These are phyloP conservation scores for Hucho hucho DNA, from an alignment of 2,113 vertebrate genomes.

Conservation along the genomic window DNA sequence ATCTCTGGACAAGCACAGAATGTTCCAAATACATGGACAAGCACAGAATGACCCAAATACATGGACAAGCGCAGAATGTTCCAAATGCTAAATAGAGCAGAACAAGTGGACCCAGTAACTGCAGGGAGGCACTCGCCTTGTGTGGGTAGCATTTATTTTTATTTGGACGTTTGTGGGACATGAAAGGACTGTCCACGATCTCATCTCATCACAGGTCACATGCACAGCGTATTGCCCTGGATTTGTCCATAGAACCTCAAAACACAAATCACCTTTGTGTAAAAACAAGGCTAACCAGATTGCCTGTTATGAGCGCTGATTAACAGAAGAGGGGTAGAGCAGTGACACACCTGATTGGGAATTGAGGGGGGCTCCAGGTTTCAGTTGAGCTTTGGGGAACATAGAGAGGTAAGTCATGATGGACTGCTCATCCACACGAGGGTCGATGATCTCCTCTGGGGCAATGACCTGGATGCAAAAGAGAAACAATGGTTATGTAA, in stretches of 20 bases:
- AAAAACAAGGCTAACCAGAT: background rate
- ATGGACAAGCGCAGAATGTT: background rate
- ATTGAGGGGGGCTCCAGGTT: constrained; percentile 83
- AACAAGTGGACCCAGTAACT: background rate
- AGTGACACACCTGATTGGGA: constrained; percentile 77
- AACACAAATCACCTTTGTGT: background rate
- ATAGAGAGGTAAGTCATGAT: constrained; percentile 85
- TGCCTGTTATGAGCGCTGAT: background rate
- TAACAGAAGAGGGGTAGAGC: background rate
- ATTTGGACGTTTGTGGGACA: constrained; percentile 78
- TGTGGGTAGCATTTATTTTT: constrained; percentile 70
- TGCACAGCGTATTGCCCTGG: constrained; percentile 83
- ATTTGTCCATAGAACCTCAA: constrained; percentile 43
- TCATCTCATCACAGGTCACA: constrained; percentile 83
- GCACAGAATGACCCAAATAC: background rate
- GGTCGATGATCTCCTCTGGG: constrained; percentile 83
- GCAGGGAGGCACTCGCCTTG: constrained; percentile 60
- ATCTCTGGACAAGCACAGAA: background rate
- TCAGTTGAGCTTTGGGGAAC: constrained; percentile 88
- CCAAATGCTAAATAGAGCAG: constrained; percentile 1
- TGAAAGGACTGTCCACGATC: constrained; percentile 78
- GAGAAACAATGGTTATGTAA: constrained; percentile 3
- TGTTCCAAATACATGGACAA: background rate
- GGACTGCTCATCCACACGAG: constrained; percentile 78
- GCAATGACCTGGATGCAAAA: constrained; percentile 77